Evolutionary conservation across 2,888 invertebrate genomes (phyloP).

Genomic region (Branchellion lobata): DNA sequence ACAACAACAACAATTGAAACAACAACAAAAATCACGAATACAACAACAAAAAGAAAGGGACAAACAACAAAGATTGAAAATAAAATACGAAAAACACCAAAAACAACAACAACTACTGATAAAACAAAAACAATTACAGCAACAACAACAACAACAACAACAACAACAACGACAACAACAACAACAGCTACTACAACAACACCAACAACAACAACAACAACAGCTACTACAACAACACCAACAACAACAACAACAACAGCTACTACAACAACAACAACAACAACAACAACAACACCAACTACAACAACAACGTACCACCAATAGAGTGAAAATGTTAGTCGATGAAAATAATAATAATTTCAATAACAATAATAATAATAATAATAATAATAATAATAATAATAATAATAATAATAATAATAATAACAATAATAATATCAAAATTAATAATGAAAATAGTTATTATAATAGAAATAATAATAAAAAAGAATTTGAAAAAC

Average conservation of each 20-base stretch:
- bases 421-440: not conserved
- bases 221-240: not conserved
- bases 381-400: too few relatives aligned
- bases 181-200: slow-evolving; percentile 6
- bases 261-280: not conserved
- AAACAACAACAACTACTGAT: not conserved
- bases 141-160: slow-evolving; percentile 6
- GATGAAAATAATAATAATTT: too few relatives aligned
- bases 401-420: too few relatives aligned
- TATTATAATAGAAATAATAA: too few relatives aligned
- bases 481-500: not conserved
- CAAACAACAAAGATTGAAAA: not conserved
- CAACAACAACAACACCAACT: too few relatives aligned
- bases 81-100: not conserved
- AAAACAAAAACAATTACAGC: not conserved
- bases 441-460: too few relatives aligned
- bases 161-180: not conserved
- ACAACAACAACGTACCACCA: too few relatives aligned
- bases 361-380: too few relatives aligned
- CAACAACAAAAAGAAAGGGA: not conserved
- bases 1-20: not conserved
- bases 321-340: too few relatives aligned
- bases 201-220: not conserved
- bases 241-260: too few relatives aligned
- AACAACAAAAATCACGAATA: not conserved